A percentile compares a stretch with the other conserved stretches of the same genome.
Evolutionary conservation across 1,140 invertebrate species (phyloP).

Genomic region (Maconellicoccus hirsutus): DNA sequence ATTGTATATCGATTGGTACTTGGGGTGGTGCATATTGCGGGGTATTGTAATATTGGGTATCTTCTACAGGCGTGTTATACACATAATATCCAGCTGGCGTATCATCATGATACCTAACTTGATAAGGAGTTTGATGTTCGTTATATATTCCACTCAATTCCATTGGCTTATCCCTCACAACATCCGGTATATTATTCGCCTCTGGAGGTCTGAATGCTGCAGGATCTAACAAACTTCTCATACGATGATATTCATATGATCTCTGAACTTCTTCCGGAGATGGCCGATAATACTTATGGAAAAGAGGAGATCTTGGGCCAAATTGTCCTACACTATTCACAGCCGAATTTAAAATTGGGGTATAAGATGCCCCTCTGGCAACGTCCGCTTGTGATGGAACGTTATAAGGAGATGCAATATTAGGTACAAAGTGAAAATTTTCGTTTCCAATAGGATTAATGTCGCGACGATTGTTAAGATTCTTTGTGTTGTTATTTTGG

Average conservation of each 20-base stretch:
- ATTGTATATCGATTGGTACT: neutral
- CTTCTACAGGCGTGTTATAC: neutral
- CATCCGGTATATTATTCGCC: neutral
- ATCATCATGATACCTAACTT: neutral
- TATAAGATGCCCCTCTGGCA: neutral
- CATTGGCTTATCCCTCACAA: neutral
- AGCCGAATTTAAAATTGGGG: neutral
- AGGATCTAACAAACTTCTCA: neutral
- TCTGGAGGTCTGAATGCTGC: neutral
- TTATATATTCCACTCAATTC: neutral
- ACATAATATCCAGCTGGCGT: neutral
- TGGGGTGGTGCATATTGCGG: neutral
- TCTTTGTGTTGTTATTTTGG: neutral
- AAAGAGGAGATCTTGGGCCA: neutral
- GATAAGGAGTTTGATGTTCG: neutral
- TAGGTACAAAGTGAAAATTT: neutral
- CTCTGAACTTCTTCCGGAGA: slow-evolving; percentile 1
- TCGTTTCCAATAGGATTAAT: neutral
- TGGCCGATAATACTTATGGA: slow-evolving; percentile 6
- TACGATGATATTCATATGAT: neutral
- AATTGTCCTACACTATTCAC: neutral
- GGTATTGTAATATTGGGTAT: neutral
- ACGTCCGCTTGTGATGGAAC: neutral
- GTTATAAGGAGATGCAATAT: neutral
- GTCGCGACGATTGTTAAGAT: neutral